Evolutionary conservation across 2,797 vertebrate species (phyloP).

Genomic region (Steatocranus sp.): DNA sequence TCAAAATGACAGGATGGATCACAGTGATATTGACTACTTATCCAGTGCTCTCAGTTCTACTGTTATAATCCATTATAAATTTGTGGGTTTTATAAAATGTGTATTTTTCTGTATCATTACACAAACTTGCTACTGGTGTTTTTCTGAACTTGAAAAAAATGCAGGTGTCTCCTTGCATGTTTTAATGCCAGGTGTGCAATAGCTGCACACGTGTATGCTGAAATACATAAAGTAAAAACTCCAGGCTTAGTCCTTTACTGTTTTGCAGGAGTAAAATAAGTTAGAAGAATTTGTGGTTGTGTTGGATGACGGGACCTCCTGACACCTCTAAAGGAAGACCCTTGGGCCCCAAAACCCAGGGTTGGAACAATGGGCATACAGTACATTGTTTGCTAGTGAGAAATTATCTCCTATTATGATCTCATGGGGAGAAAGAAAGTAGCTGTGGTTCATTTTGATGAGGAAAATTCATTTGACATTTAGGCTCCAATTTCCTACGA

Average conservation of each 20-base stretch:
- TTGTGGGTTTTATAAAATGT: neutral
- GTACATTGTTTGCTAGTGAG: neutral
- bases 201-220: neutral
- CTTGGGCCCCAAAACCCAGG: neutral
- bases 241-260: neutral
- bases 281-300: neutral
- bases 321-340: neutral
- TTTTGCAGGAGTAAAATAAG: neutral
- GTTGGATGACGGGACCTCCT: neutral
- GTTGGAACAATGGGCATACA: neutral
- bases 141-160: neutral
- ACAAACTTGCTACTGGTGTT: neutral
- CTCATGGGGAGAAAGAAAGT: neutral
- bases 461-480: slow-evolving; percentile 21
- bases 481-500: neutral
- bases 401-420: neutral
- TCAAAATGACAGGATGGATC: neutral
- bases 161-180: neutral
- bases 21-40: neutral
- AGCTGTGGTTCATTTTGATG: neutral
- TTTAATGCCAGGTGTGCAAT: neutral
- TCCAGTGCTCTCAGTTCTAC: neutral
- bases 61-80: neutral
- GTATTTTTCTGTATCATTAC: neutral
- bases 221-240: neutral